phyloP scores from a whole-genome alignment of 2,113 vertebrate species.

The Cyrtonyx montezumae region DNA sequence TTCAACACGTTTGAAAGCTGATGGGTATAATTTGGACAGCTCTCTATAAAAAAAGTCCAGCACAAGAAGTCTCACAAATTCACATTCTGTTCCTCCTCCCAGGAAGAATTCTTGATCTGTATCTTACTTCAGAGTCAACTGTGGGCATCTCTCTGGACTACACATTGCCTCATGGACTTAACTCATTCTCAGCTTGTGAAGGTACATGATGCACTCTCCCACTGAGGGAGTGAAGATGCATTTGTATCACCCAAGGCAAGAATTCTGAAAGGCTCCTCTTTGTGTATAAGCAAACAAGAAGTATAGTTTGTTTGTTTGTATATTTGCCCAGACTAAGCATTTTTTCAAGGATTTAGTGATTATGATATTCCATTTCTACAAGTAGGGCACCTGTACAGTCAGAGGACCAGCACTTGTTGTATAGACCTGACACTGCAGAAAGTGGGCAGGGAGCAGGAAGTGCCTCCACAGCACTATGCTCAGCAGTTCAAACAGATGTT shows the following conservation, averaged over 20 bases:
- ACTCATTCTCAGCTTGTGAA: neutral
- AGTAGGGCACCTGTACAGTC: neutral
- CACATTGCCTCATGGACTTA: neutral
- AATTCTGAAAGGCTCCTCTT: neutral
- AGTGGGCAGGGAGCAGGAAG: neutral
- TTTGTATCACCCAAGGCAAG: neutral
- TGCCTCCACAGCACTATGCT: neutral
- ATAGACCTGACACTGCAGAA: neutral
- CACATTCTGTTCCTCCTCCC: neutral
- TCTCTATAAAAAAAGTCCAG: neutral
- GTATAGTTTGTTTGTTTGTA: neutral
- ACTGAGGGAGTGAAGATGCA: neutral
- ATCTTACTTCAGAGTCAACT: neutral
- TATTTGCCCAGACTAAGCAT: neutral
- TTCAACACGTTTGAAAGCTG: neutral
- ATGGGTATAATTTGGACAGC: neutral
- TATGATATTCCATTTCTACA: neutral
- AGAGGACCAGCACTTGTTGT: accelerated
- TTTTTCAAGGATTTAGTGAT: neutral
- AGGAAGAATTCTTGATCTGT: neutral
- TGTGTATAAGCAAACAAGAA: neutral
- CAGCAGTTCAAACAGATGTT: neutral
- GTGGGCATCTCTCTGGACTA: neutral
- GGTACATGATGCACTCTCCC: neutral
- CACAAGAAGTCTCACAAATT: neutral